Base-by-base conservation (phyloP, 2,888 invertebrate genomes). In the Drosophila melanosoma region DNA sequence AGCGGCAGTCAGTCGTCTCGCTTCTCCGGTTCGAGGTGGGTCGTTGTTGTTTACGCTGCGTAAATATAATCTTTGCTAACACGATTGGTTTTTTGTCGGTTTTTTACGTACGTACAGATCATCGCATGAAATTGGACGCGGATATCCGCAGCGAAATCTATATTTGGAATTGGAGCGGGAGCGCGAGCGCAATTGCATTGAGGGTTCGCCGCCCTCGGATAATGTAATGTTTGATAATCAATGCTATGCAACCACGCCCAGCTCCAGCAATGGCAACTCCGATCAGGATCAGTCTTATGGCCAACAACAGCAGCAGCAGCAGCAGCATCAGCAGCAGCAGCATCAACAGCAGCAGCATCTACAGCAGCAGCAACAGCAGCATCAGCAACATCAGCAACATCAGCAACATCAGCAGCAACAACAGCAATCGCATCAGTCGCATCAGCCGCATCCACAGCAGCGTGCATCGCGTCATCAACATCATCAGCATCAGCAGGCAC, bases 171-270 rank as follows among this genome's bases (percentile, higher is more conserved):
- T 97, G 91, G 97, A 97, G 91, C 94, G 96, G 91, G 97, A 97
- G 92, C 94, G 96, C 1, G 95, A 95, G 91, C 92, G 95, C 64
- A 93, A 93, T 65, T 94, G 94, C 79, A 92, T 93, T 71, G 93
- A 93, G 85, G 95, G 95, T 51, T 98, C 98, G 1, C 98, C 98
- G 62, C 97, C 98, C 5, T 98, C 98, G 59, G 98, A 98, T 94
- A 97, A 97, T 93, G 97, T 97, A 79, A 96, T 97, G 94, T 98
- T 98, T 93, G 98, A 98, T 95, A 98, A 98, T 94, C 97, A 97
- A 93, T 98, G 98, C 94, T 98, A 98, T 94, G 98, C 98, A 38
- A 98, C 98, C 51, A 98, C 98, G 45, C 98, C 98, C 20, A 98
- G 98, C 90, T 98, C 98, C 61, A 98, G 98, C 91, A 98, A 98